Conservation (phyloP, 2,888 invertebrate species). For the Timandra comae region DNA sequence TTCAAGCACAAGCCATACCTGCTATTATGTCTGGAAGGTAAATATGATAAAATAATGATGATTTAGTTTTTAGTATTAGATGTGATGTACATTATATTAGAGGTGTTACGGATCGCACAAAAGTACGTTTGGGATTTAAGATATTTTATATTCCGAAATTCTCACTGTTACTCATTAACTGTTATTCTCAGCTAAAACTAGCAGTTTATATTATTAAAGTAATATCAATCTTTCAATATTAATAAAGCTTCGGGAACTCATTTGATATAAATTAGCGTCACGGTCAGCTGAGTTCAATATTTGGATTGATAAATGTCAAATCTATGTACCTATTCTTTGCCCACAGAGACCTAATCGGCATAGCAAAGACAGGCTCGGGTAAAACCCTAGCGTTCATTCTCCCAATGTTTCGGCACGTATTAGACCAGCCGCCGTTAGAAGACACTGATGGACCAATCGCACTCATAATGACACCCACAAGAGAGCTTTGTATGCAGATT, state of each 20-base stretch:
- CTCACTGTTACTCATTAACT: too few relatives aligned
- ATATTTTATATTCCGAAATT: too few relatives aligned
- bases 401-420: constrained; percentile 97
- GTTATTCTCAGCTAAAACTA: too few relatives aligned
- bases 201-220: too few relatives aligned
- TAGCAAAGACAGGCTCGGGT: constrained; percentile 99
- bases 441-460: constrained; percentile 98
- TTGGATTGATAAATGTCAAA: background rate
- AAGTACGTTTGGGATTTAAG: too few relatives aligned
- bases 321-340: background rate
- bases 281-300: background rate
- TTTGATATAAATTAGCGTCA: background rate
- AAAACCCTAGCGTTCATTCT: constrained; percentile 98
- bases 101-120: background rate
- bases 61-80: too few relatives aligned
- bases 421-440: constrained; percentile 95
- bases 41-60: too few relatives aligned
- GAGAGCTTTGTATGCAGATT: constrained; percentile 99
- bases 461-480: constrained; percentile 97
- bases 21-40: constrained; percentile 96
- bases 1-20: constrained; percentile 98
- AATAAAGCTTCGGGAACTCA: too few relatives aligned
- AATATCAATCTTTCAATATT: too few relatives aligned
- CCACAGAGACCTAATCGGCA: constrained; percentile 92
- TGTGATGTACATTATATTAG: constrained; percentile 2